phyloP scores from a whole-genome alignment of 2,113 vertebrate genomes.

The Phainopepla nitens region DNA sequence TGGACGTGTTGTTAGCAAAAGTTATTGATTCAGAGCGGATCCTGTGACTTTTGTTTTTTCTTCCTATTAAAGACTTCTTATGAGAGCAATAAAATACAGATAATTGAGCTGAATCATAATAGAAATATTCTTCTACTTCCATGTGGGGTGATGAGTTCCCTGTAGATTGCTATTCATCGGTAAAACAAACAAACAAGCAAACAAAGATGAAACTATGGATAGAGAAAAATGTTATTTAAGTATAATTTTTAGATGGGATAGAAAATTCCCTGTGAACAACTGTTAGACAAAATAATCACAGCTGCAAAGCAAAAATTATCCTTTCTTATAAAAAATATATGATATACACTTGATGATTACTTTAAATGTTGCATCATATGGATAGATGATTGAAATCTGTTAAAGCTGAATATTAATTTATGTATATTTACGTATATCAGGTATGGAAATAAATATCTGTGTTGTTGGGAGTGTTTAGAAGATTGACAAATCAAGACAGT shows the following conservation, averaged over 20 bases:
- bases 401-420: background rate
- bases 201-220: background rate
- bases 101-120: background rate
- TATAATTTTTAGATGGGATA: background rate
- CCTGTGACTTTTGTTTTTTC: background rate
- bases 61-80: background rate
- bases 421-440: background rate
- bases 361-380: background rate
- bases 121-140: background rate
- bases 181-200: background rate
- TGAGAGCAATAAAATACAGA: background rate
- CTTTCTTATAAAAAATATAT: background rate
- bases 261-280: background rate
- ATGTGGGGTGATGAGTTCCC: background rate
- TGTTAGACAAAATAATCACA: background rate
- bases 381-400: background rate
- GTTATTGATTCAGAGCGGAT: background rate
- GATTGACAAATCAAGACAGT: background rate
- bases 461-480: background rate
- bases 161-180: background rate
- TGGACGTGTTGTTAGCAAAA: background rate
- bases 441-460: background rate
- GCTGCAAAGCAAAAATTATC: background rate
- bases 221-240: background rate
- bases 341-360: background rate